phyloP scores from a whole-genome alignment of 2,888 invertebrate genomes.

The Crematogaster levior region DNA sequence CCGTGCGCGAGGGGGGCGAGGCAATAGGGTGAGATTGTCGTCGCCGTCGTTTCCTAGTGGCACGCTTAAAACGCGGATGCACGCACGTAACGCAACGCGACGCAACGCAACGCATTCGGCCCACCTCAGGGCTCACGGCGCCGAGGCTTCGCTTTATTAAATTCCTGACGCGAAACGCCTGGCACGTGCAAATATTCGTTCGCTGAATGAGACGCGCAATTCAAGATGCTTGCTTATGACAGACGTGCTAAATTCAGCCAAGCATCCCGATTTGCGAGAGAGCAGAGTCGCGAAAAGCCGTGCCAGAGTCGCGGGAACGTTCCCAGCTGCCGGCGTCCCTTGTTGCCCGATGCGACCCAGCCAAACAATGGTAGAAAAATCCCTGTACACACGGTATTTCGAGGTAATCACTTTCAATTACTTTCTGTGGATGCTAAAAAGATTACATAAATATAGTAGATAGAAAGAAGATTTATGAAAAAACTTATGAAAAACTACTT shows the following conservation, averaged over 20 bases:
- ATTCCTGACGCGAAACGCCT: slow-evolving; percentile 82
- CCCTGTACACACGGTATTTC: background rate
- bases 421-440: background rate
- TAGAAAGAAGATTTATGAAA: background rate
- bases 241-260: slow-evolving; percentile 65
- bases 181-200: slow-evolving; percentile 84
- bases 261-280: slow-evolving; percentile 15
- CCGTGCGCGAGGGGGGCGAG: slow-evolving; percentile 36
- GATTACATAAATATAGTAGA: background rate
- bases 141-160: slow-evolving; percentile 82
- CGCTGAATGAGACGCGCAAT: slow-evolving; percentile 57
- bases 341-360: background rate
- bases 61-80: slow-evolving; percentile 57
- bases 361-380: background rate
- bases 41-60: slow-evolving; percentile 33
- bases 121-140: slow-evolving; percentile 53
- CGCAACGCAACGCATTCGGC: slow-evolving; percentile 54
- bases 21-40: slow-evolving; percentile 24
- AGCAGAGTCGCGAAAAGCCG: slow-evolving; percentile 40
- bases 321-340: slow-evolving; percentile 32
- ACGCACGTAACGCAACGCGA: slow-evolving; percentile 39
- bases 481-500: background rate
- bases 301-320: slow-evolving; percentile 38
- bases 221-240: slow-evolving; percentile 40
- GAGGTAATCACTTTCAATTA: background rate